A percentile compares a stretch with the other conserved stretches of the same genome.
These are phyloP conservation scores for Cyphomyrmex costatus DNA, from an alignment of 1,140 invertebrate genomes.

Conservation along the genomic window DNA sequence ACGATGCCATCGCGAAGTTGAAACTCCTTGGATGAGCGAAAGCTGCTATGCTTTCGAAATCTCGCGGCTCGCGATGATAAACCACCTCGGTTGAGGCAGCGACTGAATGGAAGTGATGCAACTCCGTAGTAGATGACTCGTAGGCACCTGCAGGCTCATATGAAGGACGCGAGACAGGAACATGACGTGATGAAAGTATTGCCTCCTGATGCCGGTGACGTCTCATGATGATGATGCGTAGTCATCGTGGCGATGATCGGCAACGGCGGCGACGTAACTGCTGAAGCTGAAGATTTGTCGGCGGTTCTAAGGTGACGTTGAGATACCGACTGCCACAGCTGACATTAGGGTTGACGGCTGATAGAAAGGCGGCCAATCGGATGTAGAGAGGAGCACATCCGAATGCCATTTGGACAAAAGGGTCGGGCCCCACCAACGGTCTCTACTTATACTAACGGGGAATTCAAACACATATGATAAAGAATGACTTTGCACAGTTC, in stretches of 20 bases:
- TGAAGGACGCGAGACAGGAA: constrained; percentile 47
- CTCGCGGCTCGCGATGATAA: not conserved
- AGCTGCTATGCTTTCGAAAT: constrained; percentile 22
- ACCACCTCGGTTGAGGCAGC: constrained; percentile 47
- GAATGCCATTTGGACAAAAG: constrained; percentile 86
- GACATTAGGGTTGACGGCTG: constrained; percentile 79
- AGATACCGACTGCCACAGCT: constrained; percentile 71
- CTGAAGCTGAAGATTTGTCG: constrained; percentile 73
- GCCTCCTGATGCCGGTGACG: constrained; percentile 1
- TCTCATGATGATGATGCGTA: constrained; percentile 50
- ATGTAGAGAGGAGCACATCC: constrained; percentile 85
- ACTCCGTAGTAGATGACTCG: constrained; percentile 6
- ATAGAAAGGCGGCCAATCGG: constrained; percentile 86
- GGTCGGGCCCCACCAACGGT: constrained; percentile 86
- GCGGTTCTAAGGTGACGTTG: constrained; percentile 71
- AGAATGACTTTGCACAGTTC: constrained; percentile 75
- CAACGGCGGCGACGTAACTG: constrained; percentile 20
- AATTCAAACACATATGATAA: constrained; percentile 87
- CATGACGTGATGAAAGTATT: constrained; percentile 61
- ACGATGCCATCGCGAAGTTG: constrained; percentile 24
- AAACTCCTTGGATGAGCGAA: constrained; percentile 6
- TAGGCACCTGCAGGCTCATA: not conserved
- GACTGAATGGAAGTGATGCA: constrained; percentile 16
- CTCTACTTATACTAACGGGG: constrained; percentile 87
- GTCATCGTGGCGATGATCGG: not conserved